Conservation (phyloP, 2,113 vertebrate species). For the Recurvirostra avosetta region DNA sequence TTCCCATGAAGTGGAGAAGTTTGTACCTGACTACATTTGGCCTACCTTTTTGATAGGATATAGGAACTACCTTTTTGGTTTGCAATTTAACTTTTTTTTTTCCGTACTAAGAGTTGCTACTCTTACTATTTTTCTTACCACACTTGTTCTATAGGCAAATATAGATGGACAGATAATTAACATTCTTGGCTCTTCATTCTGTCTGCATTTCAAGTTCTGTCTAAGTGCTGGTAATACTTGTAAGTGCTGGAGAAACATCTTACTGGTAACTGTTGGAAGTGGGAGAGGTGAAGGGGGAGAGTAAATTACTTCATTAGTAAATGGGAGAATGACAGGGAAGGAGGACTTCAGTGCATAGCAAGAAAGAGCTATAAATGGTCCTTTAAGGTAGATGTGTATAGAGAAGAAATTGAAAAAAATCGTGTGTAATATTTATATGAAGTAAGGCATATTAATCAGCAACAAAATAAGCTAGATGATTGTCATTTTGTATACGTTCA, state of each 20-base stretch:
- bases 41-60: background rate
- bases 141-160: background rate
- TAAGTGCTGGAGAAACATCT: background rate
- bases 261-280: background rate
- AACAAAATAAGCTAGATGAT: background rate
- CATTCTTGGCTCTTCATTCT: background rate
- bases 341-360: background rate
- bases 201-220: background rate
- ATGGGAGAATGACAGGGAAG: background rate
- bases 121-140: background rate
- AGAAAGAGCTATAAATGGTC: background rate
- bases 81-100: background rate
- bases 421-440: background rate
- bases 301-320: background rate
- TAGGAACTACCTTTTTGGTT: background rate
- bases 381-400: background rate
- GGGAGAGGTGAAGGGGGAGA: background rate
- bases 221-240: background rate
- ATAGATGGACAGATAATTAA: background rate
- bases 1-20: background rate
- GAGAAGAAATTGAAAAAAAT: background rate
- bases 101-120: rapidly evolving
- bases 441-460: background rate
- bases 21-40: background rate
- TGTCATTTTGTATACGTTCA: background rate